Base-by-base conservation (phyloP, 2,888 invertebrate genomes). In the Amiota mariae region DNA sequence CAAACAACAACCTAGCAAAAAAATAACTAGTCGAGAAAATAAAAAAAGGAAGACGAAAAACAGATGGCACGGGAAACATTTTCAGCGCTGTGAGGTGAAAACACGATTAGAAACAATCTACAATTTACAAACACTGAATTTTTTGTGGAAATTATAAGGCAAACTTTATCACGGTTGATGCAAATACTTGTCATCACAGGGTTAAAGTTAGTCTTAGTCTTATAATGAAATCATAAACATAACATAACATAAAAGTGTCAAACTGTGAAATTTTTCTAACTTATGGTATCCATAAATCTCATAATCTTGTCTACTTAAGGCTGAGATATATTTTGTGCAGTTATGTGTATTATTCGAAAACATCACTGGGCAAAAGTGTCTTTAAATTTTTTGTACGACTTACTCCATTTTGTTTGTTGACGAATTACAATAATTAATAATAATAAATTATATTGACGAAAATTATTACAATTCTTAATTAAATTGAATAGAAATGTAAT, bases 341-440 rank as follows among this genome's bases (percentile, higher is more conserved):
- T 87, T 77, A 83, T 81, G 87, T 80, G 70, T 46, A 24, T 71
- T 51, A 59, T 64, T 15, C 36, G 68, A 64, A 68, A 72, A 71
- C 89, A 88, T 87, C 88, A 88, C 89, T 89, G 89, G 89, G 87
- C 84, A 87, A 84, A 36, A 87, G 86, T 88, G 87, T 85, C 88
- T 87, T 87, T 87, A 84, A 80, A 78, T 80, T 79, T 80, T 61
- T 68, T 71, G 54, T 54, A 10, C 73, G 77, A 59, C 59, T 59
- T 59, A 59, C 59, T 51, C 12, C 54, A n/a, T 51, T n/a, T 51
- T 51, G 4, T 51, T 2, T n/a, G 54, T 3, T 89, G 84, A 77
- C 87, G 73, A 36, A 36, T 36, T 51, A 51, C 10, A 51, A 51
- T 51, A n/a, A n/a, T n/a, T n/a, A n/a, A 3, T 51, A 51, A 51